Conservation (phyloP, 2,888 invertebrate species). For the Coecobrya sp. region DNA sequence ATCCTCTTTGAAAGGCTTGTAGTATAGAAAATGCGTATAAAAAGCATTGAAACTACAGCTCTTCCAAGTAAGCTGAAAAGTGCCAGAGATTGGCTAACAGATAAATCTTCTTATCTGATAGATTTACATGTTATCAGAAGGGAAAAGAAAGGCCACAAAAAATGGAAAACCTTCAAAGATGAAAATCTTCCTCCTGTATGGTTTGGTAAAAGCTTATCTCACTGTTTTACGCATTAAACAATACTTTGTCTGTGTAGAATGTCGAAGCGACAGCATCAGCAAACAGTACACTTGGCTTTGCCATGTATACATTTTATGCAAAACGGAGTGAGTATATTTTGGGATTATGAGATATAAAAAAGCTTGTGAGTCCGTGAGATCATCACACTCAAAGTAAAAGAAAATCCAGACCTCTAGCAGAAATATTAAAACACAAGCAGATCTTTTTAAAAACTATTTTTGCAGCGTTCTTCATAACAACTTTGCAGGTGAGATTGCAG, state of each 20-base stretch:
- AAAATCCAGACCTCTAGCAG: background rate
- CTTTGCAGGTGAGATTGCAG: constrained; percentile 68
- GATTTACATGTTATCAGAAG: constrained; percentile 45
- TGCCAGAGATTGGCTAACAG: constrained; percentile 72
- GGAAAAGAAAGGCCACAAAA: background rate
- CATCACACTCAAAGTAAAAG: no score
- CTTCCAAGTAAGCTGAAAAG: background rate
- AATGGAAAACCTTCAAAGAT: background rate
- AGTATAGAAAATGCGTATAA: background rate
- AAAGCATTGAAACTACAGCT: background rate
- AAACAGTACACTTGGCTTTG: background rate
- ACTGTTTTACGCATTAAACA: background rate
- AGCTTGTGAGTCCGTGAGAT: background rate
- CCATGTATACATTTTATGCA: no score
- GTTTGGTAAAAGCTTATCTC: background rate
- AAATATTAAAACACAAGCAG: no score
- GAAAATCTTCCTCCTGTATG: background rate
- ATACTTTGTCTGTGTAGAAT: background rate
- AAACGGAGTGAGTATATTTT: background rate
- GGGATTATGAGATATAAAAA: background rate
- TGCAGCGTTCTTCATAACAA: background rate
- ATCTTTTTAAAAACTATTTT: background rate
- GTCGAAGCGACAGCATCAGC: background rate
- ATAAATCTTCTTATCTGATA: constrained; percentile 68
- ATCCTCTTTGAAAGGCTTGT: background rate